phyloP scores from a whole-genome alignment of 1,140 invertebrate genomes.

The Pogonognathellus flavescens region DNA sequence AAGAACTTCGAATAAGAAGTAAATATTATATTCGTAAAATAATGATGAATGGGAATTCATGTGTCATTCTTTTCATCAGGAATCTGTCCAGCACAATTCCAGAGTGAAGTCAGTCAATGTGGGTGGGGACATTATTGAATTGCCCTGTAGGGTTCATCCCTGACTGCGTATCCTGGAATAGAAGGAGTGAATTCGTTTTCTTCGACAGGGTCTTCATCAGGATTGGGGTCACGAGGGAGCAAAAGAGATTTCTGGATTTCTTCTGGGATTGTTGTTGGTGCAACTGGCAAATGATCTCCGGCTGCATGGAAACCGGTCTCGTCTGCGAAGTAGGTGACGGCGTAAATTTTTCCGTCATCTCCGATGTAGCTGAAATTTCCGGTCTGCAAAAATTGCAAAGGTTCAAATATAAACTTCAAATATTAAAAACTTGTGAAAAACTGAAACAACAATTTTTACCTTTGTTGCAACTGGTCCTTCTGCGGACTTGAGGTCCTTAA shows the following conservation, averaged over 20 bases:
- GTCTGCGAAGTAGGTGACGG: slow-evolving; percentile 48
- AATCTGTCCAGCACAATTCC: too few species aligned
- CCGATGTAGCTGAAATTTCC: slow-evolving; percentile 8
- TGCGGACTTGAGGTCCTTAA: too few species aligned
- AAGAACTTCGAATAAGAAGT: too few species aligned
- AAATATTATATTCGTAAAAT: too few species aligned
- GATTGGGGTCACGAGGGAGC: not conserved
- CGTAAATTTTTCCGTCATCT: slow-evolving; percentile 31
- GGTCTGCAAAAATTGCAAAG: not conserved
- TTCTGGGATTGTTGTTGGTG: slow-evolving; percentile 83
- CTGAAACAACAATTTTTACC: too few species aligned
- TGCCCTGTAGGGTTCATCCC: not conserved
- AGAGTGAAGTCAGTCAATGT: not conserved
- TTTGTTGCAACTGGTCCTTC: too few species aligned
- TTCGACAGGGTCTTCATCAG: not conserved
- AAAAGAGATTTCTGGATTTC: slow-evolving; percentile 68
- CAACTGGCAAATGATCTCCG: slow-evolving; percentile 83
- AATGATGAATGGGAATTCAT: too few species aligned
- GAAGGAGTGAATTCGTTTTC: not conserved
- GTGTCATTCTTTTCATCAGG: too few species aligned
- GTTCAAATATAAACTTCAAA: not conserved
- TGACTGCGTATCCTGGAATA: not conserved
- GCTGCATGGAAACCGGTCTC: slow-evolving; percentile 64
- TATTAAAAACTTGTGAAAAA: too few species aligned
- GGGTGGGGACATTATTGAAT: not conserved